These are phyloP conservation scores for Zenarchopterus dispar DNA, from an alignment of 2,797 vertebrate species.

Conservation along the genomic window DNA sequence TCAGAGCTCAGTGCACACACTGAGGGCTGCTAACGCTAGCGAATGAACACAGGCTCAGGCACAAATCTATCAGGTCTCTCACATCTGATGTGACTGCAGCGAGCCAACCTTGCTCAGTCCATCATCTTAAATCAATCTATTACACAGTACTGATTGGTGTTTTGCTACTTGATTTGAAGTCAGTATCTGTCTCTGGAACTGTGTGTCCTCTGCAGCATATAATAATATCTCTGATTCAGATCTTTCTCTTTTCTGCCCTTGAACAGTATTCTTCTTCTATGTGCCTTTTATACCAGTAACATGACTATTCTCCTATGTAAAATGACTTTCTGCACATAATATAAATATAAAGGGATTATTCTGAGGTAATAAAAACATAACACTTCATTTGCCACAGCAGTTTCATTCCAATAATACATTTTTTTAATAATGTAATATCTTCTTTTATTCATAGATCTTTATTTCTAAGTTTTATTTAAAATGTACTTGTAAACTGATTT, in stretches of 20 bases:
- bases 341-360: no score
- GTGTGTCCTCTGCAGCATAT: neutral
- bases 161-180: conserved; percentile 2
- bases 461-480: no score
- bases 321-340: no score
- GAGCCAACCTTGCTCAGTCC: conserved; percentile 8
- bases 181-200: neutral
- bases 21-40: conserved; percentile 24
- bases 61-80: conserved; percentile 5
- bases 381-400: no score
- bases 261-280: no score
- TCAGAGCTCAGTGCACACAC: conserved; percentile 17
- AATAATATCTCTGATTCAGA: neutral
- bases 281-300: no score
- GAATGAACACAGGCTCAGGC: neutral
- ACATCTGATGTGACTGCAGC: conserved; percentile 19
- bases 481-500: no score
- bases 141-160: neutral
- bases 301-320: no score
- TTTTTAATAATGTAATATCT: no score
- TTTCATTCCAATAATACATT: no score
- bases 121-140: conserved; percentile 2
- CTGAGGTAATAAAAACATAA: no score
- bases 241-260: neutral
- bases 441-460: no score